phyloP scores from a whole-genome alignment of 2,888 invertebrate genomes.

The Temnothorax rugatulus region DNA sequence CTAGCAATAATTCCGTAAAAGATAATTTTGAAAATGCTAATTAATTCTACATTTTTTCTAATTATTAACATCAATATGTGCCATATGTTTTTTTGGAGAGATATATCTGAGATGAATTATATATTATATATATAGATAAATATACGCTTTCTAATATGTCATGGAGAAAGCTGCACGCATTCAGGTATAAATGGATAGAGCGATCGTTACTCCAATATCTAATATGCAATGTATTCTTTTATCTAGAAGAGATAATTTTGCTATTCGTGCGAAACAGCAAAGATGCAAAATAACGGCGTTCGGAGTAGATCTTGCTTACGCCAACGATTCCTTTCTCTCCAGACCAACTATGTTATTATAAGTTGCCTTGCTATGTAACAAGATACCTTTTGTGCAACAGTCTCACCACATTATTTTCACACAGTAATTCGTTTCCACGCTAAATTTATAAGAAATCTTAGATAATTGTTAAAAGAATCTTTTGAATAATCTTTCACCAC shows the following conservation, averaged over 20 bases:
- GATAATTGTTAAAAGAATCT: not conserved
- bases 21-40: conserved; percentile 7
- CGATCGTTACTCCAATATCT: conserved; percentile 14
- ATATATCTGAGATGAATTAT: conserved; percentile 6
- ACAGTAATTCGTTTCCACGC: not conserved
- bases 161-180: conserved; percentile 67
- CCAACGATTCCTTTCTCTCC: conserved; percentile 66
- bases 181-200: conserved; percentile 35
- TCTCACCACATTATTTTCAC: not conserved
- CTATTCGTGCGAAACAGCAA: not conserved
- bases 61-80: not conserved
- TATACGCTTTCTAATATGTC: conserved; percentile 70
- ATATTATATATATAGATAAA: not conserved
- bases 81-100: not conserved
- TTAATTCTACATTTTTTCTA: not conserved
- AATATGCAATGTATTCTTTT: not conserved
- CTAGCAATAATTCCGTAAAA: not conserved
- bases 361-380: conserved; percentile 23
- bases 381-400: conserved; percentile 14
- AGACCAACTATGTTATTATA: conserved; percentile 35
- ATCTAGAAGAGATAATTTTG: conserved; percentile 11
- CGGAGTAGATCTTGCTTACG: conserved; percentile 43
- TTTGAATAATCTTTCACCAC: not conserved
- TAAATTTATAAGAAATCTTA: conserved; percentile 6
- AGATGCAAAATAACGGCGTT: conserved; percentile 34